A percentile compares a stretch with the other conserved stretches of the same genome.
phyloP scores from a whole-genome alignment of 2,113 vertebrate species.

The Psephotus haematonotus region DNA sequence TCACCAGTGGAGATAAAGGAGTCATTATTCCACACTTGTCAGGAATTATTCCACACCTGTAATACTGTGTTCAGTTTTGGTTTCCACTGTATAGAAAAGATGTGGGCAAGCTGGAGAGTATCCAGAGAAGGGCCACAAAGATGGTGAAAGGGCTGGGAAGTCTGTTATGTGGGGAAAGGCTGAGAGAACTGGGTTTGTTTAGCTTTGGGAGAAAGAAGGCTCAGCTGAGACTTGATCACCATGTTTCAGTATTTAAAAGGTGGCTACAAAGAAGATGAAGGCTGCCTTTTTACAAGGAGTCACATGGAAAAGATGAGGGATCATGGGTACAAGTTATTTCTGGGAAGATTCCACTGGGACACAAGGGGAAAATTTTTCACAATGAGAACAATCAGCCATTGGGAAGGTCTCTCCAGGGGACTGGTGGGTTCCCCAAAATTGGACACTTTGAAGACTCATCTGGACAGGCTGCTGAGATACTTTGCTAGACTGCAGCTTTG shows the following conservation, averaged over 20 bases:
- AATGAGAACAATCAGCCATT: neutral
- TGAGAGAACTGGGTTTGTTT: neutral
- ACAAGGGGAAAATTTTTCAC: neutral
- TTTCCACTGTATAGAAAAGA: neutral
- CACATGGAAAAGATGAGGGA: neutral
- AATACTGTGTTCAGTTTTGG: neutral
- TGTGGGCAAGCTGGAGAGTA: neutral
- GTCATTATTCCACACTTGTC: neutral
- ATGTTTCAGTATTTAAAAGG: neutral
- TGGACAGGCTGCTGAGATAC: neutral
- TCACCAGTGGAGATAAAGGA: neutral
- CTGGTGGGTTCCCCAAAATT: rapidly evolving
- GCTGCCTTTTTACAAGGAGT: neutral
- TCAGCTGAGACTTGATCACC: neutral
- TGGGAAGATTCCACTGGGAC: neutral
- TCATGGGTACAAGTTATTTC: neutral
- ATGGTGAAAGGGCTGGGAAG: neutral
- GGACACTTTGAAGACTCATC: neutral
- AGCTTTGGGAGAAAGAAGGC: neutral
- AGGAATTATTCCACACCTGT: neutral
- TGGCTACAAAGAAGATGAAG: neutral
- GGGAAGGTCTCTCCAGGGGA: neutral
- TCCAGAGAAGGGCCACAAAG: neutral
- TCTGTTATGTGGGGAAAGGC: no score
- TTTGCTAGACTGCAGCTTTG: neutral